Conservation (phyloP, 2,888 invertebrate species). For the Mythimna loreyi region DNA sequence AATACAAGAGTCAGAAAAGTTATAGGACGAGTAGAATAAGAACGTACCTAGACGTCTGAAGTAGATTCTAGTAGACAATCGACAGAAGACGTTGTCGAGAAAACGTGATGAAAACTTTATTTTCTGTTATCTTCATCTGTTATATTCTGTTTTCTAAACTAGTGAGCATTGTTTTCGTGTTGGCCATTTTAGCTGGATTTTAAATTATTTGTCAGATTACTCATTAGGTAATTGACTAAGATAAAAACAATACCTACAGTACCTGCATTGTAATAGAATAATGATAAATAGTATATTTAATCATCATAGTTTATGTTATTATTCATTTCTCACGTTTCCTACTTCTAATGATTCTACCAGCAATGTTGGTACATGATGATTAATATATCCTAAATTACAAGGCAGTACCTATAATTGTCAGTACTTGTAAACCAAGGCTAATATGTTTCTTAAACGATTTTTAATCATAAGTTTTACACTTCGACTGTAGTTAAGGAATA, state of each 20-base stretch:
- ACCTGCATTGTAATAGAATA: background rate
- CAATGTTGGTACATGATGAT: conserved; percentile 10
- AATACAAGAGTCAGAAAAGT: conserved; percentile 6
- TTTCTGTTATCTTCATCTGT: background rate
- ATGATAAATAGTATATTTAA: conserved; percentile 3
- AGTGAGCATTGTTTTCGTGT: background rate
- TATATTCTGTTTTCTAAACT: background rate
- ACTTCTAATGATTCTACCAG: conserved; percentile 5
- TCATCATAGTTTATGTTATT: background rate
- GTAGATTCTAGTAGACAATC: conserved; percentile 25
- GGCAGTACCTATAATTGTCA: conserved; percentile 24
- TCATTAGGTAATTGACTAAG: background rate
- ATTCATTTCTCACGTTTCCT: conserved; percentile 14
- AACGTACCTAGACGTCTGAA: conserved; percentile 15
- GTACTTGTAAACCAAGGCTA: conserved; percentile 31
- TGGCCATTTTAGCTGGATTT: background rate
- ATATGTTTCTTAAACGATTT: conserved; percentile 31
- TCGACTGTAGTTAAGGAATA: background rate
- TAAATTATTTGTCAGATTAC: background rate
- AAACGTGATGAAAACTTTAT: conserved; percentile 3
- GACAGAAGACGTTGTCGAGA: conserved; percentile 12
- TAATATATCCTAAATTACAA: conserved; percentile 26
- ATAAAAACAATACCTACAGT: background rate
- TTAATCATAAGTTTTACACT: conserved; percentile 19
- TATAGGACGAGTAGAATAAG: background rate